Base-by-base conservation (phyloP, 2,113 vertebrate genomes). In the Brachypodius melanocephalos region DNA sequence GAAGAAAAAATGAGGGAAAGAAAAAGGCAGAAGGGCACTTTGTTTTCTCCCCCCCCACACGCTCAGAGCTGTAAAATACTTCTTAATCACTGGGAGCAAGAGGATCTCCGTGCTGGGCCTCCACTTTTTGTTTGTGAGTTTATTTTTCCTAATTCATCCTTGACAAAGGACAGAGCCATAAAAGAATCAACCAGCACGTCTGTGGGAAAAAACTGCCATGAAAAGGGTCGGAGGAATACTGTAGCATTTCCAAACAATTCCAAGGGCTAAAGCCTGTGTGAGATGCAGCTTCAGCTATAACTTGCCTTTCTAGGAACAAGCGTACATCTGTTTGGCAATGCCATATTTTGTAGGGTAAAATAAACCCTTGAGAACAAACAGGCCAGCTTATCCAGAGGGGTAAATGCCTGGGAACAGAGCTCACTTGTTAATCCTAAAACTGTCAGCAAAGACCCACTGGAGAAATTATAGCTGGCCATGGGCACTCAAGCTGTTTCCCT, bases 301-400 rank as follows among this genome's bases (percentile, higher is more conserved):
- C 91, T 97, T 93, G 97, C 96, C 97, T 97, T 98, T 97, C 96
- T 87, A 98, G 98, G 96, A 98, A 98, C 98, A 98, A 98, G 91
- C 92, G 94, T 96, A 95, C 96, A 97, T 97, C 96, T 98, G 97
- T 97, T 97, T 96, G 95, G 96, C 59, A 95, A 96, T 97, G 95
- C 93, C 96, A 96, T 96, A 96, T 97, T 97, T 98, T 97, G 95
- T 91, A 93, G 94, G 74, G 65, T 96, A 97, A 97, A 98, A 94
- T 96, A 97, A 98, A 98, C 96, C 95, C 97, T 96, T 98, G 95
- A 97, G 97, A 96, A 93, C 94, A 97, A 97, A 96, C 80, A 95
- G 89, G 81, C 90, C 94, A 97, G 95, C 96, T 97, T 97, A 96
- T 93, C 94, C 86, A 58, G 65, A 83, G 72, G 71, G 71, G 69